Evolutionary conservation across 1,140 invertebrate genomes (phyloP).

Genomic region (Oryctes rhinoceros): DNA sequence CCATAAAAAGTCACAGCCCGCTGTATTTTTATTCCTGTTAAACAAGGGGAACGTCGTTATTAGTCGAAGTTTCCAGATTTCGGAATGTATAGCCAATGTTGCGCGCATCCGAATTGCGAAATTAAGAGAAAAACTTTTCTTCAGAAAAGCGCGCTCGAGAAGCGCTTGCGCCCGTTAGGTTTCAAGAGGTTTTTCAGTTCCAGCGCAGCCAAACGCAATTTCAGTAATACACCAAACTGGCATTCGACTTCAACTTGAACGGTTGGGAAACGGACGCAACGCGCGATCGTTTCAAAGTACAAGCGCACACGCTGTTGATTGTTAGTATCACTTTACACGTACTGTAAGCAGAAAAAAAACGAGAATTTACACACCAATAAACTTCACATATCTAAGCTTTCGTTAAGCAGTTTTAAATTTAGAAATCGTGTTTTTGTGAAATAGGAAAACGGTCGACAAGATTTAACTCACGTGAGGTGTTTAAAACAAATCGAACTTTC

Average conservation of each 20-base stretch:
- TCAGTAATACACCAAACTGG: constrained; percentile 4
- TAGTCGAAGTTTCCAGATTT: background rate
- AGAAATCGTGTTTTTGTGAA: constrained; percentile 3
- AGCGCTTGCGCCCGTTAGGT: constrained; percentile 21
- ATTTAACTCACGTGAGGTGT: constrained; percentile 1
- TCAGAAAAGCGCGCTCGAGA: background rate
- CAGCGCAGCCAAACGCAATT: constrained; percentile 21
- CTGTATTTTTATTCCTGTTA: too few relatives aligned
- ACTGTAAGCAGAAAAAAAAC: background rate
- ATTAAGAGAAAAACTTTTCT: background rate
- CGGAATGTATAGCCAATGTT: background rate
- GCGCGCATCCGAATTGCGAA: background rate
- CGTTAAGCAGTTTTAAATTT: background rate
- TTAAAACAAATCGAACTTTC: background rate
- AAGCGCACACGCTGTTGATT: background rate
- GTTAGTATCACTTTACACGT: background rate
- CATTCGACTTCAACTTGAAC: background rate
- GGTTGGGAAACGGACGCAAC: background rate
- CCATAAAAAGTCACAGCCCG: too few relatives aligned
- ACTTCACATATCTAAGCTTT: background rate
- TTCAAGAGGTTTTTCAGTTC: constrained; percentile 34
- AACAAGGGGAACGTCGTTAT: too few relatives aligned
- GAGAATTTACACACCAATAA: background rate
- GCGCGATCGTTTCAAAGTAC: background rate
- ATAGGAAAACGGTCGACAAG: background rate